Percentiles rank a stretch among this genome's conserved stretches.
Evolutionary conservation across 2,888 invertebrate species (phyloP).

Genomic region (Nephrotoma guestfalica): DNA sequence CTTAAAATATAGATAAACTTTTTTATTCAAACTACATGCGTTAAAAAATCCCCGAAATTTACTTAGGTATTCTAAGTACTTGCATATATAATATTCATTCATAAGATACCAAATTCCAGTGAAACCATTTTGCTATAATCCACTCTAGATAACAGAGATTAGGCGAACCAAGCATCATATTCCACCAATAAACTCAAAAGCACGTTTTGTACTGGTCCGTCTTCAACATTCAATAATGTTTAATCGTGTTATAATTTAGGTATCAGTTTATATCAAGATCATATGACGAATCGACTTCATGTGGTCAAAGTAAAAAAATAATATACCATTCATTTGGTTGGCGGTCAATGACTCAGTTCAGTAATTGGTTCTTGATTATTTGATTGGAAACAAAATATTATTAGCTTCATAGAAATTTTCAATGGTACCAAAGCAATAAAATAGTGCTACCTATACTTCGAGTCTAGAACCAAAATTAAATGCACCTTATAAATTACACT

Average conservation of each 20-base stretch:
- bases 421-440: not conserved
- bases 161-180: not conserved
- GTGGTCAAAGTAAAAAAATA: not conserved
- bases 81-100: not conserved
- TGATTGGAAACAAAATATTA: not conserved
- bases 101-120: not conserved
- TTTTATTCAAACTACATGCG: not conserved
- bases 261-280: not conserved
- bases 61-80: not conserved
- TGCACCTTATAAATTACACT: not conserved
- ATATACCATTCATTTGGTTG: not conserved
- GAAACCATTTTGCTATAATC: not conserved
- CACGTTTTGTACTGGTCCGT: not conserved
- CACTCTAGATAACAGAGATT: not conserved
- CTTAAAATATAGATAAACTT: not conserved
- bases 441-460: not conserved
- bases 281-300: not conserved
- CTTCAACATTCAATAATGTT: not conserved
- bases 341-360: not conserved
- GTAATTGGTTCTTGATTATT: too few relatives aligned
- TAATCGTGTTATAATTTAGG: not conserved
- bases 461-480: not conserved
- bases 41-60: not conserved
- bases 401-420: not conserved
- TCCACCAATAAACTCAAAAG: not conserved